Conservation (phyloP, 2,113 vertebrate species). For the Telmatochromis sp. region DNA sequence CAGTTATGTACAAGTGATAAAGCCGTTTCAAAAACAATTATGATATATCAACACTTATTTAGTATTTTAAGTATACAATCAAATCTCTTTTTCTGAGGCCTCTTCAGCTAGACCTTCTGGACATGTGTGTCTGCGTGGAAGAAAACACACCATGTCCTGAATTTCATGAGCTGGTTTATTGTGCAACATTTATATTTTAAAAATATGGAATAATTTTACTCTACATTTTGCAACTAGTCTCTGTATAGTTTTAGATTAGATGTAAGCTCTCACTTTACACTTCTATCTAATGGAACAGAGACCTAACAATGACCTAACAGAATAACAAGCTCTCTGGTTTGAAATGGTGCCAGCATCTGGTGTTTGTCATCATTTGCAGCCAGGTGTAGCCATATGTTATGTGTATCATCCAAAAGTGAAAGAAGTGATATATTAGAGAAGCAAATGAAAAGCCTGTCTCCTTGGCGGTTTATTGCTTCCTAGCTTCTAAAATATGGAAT, state of each 20-base stretch:
- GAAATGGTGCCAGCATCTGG: not conserved
- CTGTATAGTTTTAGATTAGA: not conserved
- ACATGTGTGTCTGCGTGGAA: not conserved
- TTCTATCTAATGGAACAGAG: not conserved
- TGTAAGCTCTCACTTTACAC: not conserved
- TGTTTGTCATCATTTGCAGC: not conserved
- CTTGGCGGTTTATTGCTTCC: rapidly evolving
- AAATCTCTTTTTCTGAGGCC: not conserved
- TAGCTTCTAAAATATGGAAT: not conserved
- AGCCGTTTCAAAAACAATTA: not conserved
- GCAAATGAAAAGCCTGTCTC: not conserved
- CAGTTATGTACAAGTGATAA: not conserved
- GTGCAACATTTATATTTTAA: not conserved
- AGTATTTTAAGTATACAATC: not conserved
- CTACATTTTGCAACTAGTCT: not conserved
- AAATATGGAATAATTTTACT: not conserved
- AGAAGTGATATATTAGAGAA: not conserved
- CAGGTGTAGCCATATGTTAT: not conserved
- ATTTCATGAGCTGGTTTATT: not conserved
- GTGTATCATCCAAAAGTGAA: not conserved
- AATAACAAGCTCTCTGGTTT: not conserved
- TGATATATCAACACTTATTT: not conserved
- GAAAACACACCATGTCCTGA: not conserved
- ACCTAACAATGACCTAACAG: not conserved
- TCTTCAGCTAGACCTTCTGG: not conserved